These are phyloP conservation scores for Hydrolagus affinis DNA, from an alignment of 2,113 vertebrate genomes.

Conservation along the genomic window DNA sequence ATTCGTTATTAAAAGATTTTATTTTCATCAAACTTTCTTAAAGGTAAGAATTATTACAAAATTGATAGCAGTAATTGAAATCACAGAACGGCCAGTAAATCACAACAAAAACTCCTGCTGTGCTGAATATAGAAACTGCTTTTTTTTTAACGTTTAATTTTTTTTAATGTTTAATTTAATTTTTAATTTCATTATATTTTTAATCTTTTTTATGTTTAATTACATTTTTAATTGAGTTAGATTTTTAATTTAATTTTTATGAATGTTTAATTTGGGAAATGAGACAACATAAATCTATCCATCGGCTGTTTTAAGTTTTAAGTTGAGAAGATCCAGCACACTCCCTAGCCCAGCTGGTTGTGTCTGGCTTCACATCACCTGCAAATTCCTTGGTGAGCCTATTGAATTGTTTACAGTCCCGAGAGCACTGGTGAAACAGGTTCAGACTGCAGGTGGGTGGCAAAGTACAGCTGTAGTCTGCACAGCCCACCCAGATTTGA, in stretches of 20 bases:
- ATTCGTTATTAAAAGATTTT: too few relatives aligned
- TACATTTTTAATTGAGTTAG: background rate
- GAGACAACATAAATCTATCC: background rate
- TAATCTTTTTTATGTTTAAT: too few relatives aligned
- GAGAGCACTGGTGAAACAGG: background rate
- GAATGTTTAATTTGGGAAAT: background rate
- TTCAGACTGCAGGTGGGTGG: background rate
- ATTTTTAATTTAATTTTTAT: too few relatives aligned
- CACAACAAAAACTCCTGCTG: background rate
- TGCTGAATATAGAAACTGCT: background rate
- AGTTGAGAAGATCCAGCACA: background rate
- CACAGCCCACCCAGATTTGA: conserved; percentile 2
- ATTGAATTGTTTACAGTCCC: background rate
- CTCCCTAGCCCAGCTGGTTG: background rate
- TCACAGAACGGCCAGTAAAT: background rate
- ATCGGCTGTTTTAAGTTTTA: background rate
- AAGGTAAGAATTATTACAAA: too few relatives aligned
- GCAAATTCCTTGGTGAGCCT: background rate
- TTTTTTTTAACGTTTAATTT: background rate
- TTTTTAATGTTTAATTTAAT: too few relatives aligned
- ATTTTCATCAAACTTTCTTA: too few relatives aligned
- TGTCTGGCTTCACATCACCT: background rate
- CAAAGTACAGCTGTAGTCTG: background rate
- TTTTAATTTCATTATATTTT: too few relatives aligned
- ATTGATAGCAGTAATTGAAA: background rate